phyloP scores from a whole-genome alignment of 1,140 invertebrate species.

The Cydia amplana region DNA sequence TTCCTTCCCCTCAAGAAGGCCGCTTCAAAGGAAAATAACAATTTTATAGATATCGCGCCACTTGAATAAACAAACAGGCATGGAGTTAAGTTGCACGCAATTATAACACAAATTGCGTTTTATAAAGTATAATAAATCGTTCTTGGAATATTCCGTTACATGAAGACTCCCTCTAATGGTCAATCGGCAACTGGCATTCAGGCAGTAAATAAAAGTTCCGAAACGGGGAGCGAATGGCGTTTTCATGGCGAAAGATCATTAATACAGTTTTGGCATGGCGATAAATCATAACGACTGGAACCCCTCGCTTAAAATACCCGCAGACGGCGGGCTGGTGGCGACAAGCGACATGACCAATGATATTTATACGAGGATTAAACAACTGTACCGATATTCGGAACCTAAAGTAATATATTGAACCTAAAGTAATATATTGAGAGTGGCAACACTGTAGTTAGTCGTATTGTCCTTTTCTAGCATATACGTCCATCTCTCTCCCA shows the following conservation, averaged over 20 bases:
- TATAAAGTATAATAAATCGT: background rate
- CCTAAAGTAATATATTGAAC: too few species aligned
- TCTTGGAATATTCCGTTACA: background rate
- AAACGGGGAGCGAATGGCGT: slow-evolving; percentile 36
- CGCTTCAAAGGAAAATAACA: slow-evolving; percentile 34
- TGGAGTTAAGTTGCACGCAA: slow-evolving; percentile 10
- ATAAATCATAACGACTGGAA: slow-evolving; percentile 40
- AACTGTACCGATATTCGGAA: too few species aligned
- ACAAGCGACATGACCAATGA: slow-evolving; percentile 1
- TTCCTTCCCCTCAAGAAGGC: slow-evolving; percentile 57
- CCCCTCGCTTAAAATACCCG: slow-evolving; percentile 40
- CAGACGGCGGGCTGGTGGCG: background rate
- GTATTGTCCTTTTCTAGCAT: too few species aligned
- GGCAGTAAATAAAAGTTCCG: slow-evolving; percentile 44
- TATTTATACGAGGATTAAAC: background rate
- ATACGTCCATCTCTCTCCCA: too few species aligned
- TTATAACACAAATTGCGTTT: background rate
- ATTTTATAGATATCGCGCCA: slow-evolving; percentile 21
- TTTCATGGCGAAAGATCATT: slow-evolving; percentile 46
- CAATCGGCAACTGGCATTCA: slow-evolving; percentile 34
- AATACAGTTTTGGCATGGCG: slow-evolving; percentile 44
- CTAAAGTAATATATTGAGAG: too few species aligned
- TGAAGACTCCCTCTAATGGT: slow-evolving; percentile 17
- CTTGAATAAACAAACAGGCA: slow-evolving; percentile 22
- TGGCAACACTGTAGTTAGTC: too few species aligned